These are phyloP conservation scores for Lycia hirtaria DNA, from an alignment of 2,888 invertebrate species.

Conservation along the genomic window DNA sequence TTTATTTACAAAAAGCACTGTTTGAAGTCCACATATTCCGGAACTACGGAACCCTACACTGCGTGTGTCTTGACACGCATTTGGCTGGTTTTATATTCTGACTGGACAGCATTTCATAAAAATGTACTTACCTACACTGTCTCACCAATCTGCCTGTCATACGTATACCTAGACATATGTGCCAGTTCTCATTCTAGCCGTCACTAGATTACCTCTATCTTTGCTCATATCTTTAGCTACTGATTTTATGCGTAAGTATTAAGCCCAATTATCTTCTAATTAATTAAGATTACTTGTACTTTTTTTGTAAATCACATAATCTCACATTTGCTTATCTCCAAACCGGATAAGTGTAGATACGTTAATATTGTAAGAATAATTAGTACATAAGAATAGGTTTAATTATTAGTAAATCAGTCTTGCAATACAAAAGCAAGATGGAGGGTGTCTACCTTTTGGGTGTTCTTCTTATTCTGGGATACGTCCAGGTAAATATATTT, in stretches of 20 bases:
- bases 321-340: background rate
- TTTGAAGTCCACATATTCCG: too few species aligned
- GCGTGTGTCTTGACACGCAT: too few species aligned
- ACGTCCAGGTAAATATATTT: constrained; percentile 50
- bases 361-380: background rate
- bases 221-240: background rate
- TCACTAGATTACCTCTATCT: too few species aligned
- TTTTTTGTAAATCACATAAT: constrained; percentile 7
- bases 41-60: too few species aligned
- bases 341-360: constrained; percentile 12
- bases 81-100: too few species aligned
- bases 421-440: constrained; percentile 42
- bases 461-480: constrained; percentile 47
- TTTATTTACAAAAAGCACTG: too few species aligned
- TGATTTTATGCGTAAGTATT: background rate
- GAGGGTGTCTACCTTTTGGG: constrained; percentile 46
- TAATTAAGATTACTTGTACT: constrained; percentile 4
- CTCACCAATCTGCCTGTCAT: too few species aligned
- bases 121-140: too few species aligned
- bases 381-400: too few species aligned
- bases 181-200: too few species aligned
- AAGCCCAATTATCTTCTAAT: constrained; percentile 1
- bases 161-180: too few species aligned
- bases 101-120: too few species aligned
- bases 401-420: constrained; percentile 21